Conservation (phyloP, 2,797 vertebrate species). For the Microctenopoma stevenorrisi region DNA sequence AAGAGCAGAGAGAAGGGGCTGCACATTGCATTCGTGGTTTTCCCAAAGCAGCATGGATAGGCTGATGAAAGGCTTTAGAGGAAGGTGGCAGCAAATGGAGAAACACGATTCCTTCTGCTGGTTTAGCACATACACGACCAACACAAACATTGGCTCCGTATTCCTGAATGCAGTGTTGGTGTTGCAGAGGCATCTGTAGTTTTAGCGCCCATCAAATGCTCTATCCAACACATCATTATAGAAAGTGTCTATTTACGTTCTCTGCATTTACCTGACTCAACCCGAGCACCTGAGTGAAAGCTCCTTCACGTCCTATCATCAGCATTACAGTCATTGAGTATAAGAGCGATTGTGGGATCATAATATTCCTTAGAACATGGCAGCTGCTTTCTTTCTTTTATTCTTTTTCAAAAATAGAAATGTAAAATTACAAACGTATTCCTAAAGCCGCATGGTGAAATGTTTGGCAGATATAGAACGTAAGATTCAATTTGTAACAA, state of each 20-base stretch:
- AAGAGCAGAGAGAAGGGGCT: neutral
- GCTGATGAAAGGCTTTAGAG: neutral
- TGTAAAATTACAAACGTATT: too few species aligned
- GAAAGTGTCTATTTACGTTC: constrained; percentile 30
- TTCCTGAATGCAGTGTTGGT: constrained; percentile 24
- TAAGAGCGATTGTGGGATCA: too few species aligned
- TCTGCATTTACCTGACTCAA: constrained; percentile 28
- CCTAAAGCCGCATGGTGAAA: too few species aligned
- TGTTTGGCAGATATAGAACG: too few species aligned
- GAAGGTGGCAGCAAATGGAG: constrained; percentile 22
- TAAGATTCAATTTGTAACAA: too few species aligned
- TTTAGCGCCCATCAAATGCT: constrained; percentile 8
- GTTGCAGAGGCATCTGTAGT: constrained; percentile 23
- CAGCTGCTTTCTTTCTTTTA: too few species aligned
- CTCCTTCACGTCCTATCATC: too few species aligned
- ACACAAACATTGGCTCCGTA: constrained; percentile 11
- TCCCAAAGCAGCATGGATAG: neutral
- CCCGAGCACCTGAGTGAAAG: neutral
- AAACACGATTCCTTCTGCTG: neutral
- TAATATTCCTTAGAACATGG: too few species aligned
- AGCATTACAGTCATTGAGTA: too few species aligned
- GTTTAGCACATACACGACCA: constrained; percentile 2
- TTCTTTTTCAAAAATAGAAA: too few species aligned
- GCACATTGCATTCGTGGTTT: neutral
- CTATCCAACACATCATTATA: neutral